A percentile compares a stretch with the other conserved stretches of the same genome.
Evolutionary conservation across 2,797 vertebrate genomes (phyloP).

Genomic region (Pyrocephalus nanus): DNA sequence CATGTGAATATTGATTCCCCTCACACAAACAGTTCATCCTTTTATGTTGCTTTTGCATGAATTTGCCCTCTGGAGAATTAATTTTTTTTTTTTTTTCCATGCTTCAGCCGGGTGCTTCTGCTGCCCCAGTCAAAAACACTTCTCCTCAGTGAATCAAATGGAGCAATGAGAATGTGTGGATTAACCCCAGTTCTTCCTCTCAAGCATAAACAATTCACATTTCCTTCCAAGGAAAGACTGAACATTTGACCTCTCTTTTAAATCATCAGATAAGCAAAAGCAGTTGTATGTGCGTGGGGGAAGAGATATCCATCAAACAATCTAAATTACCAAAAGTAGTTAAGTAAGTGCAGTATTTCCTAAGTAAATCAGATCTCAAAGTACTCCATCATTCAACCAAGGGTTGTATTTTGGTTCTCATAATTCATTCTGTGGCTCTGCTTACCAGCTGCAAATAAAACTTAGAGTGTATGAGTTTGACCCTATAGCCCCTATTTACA

Average conservation of each 20-base stretch:
- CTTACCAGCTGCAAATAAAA: neutral
- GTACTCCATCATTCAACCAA: slow-evolving; percentile 3
- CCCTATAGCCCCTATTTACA: neutral
- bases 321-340: slow-evolving; percentile 23
- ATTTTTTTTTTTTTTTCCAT: neutral
- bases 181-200: slow-evolving; percentile 34
- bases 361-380: neutral
- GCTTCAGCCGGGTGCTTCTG: neutral
- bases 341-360: slow-evolving; percentile 40
- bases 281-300: neutral
- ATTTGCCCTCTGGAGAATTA: slow-evolving; percentile 32
- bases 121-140: slow-evolving; percentile 45
- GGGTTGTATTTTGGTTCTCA: neutral
- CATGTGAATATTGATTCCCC: slow-evolving; percentile 65
- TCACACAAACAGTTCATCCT: slow-evolving; percentile 56
- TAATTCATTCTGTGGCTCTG: neutral
- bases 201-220: slow-evolving; percentile 49
- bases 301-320: neutral
- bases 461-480: neutral
- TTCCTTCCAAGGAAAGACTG: slow-evolving; percentile 43
- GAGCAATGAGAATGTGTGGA: slow-evolving; percentile 19
- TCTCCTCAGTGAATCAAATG: slow-evolving; percentile 31
- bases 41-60: slow-evolving; percentile 54
- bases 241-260: slow-evolving; percentile 67
- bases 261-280: slow-evolving; percentile 45